Conservation (phyloP, 1,140 invertebrate species). For the Harpegnathos saltator region DNA sequence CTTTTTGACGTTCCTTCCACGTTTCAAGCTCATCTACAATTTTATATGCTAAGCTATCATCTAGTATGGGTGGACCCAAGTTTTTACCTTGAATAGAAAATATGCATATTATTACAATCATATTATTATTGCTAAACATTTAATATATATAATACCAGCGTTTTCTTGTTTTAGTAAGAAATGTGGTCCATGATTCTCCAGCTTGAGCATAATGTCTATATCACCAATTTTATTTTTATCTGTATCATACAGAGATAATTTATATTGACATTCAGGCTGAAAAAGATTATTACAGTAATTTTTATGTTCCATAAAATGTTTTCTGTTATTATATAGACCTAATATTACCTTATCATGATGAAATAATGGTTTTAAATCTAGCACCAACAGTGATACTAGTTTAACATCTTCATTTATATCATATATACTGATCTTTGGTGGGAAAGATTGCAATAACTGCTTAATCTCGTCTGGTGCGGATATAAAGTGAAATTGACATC, state of each 20-base stretch:
- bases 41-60: conserved; percentile 85
- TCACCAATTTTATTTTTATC: conserved; percentile 76
- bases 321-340: background rate
- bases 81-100: conserved; percentile 76
- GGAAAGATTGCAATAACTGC: conserved; percentile 80
- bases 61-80: conserved; percentile 83
- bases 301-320: background rate
- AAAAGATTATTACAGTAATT: conserved; percentile 47
- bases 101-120: background rate
- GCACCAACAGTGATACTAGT: conserved; percentile 74
- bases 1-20: conserved; percentile 86
- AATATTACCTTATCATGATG: conserved; percentile 75
- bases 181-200: conserved; percentile 80
- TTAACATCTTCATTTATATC: conserved; percentile 75
- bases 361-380: conserved; percentile 79
- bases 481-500: conserved; percentile 84
- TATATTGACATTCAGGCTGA: conserved; percentile 77
- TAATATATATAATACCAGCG: conserved; percentile 65
- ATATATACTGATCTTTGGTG: conserved; percentile 82
- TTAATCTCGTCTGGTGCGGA: conserved; percentile 81
- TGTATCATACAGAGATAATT: conserved; percentile 74
- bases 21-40: conserved; percentile 86
- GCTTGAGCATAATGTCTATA: conserved; percentile 76
- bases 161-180: conserved; percentile 75
- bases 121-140: background rate